Percentiles rank a stretch among this genome's conserved stretches.
Conservation (phyloP, 2,888 invertebrate species). For the Rotaria macrura region DNA sequence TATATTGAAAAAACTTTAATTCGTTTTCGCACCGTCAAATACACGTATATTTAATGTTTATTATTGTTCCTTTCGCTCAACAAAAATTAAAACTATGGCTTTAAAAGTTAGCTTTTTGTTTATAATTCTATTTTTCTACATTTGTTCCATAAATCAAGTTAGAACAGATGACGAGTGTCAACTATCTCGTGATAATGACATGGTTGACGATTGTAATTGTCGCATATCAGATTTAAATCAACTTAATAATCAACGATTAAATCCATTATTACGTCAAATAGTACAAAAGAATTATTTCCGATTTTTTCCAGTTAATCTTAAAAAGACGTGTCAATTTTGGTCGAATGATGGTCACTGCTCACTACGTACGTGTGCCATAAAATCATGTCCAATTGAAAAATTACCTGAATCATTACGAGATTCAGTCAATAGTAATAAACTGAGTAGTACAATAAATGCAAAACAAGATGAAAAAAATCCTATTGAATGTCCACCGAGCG, state of each 20-base stretch:
- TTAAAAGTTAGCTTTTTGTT: not conserved
- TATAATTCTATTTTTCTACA: not conserved
- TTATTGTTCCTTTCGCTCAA: not conserved
- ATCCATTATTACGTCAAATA: conserved; percentile 75
- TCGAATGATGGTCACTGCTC: conserved; percentile 75
- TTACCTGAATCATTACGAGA: conserved; percentile 30
- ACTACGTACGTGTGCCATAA: conserved; percentile 78
- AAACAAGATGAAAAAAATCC: not conserved
- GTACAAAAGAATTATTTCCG: conserved; percentile 83
- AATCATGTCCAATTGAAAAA: conserved; percentile 64
- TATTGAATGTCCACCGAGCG: not conserved
- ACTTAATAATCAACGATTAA: conserved; percentile 84
- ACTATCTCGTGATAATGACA: conserved; percentile 56
- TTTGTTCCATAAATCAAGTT: not conserved
- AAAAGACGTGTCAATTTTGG: conserved; percentile 82
- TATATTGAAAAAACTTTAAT: too few species aligned
- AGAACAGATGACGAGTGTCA: not conserved
- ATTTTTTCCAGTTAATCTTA: conserved; percentile 61
- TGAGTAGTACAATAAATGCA: not conserved
- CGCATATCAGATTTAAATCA: conserved; percentile 82
- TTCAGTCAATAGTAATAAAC: not conserved
- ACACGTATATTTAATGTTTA: too few species aligned
- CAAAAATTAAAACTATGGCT: not conserved
- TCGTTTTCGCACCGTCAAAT: too few species aligned
- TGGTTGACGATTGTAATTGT: conserved; percentile 86